Conservation (phyloP, 2,888 invertebrate species). For the Mechanitis mazaeus region DNA sequence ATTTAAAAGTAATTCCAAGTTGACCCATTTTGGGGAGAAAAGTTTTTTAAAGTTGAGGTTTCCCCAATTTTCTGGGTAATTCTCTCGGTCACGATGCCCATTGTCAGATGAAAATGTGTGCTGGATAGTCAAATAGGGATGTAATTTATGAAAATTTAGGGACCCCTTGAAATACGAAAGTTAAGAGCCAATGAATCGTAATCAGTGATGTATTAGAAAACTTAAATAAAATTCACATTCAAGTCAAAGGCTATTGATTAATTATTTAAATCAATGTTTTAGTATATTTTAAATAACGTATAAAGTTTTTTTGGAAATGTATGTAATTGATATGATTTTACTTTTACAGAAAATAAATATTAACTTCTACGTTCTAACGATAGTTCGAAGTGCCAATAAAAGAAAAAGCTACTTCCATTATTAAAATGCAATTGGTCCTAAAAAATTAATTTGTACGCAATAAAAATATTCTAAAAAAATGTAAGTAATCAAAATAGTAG, state of each 20-base stretch:
- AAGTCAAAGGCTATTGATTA: neutral
- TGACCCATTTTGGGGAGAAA: conserved; percentile 35
- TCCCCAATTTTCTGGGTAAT: conserved; percentile 50
- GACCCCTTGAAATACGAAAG: conserved; percentile 20
- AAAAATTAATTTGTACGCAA: neutral
- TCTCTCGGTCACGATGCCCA: conserved; percentile 40
- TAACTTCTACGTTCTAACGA: no score
- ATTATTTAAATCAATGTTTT: neutral
- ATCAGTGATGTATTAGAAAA: conserved; percentile 24
- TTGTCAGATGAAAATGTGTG: conserved; percentile 57
- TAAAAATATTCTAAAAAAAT: neutral
- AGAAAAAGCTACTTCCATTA: no score
- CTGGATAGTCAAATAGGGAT: conserved; percentile 42
- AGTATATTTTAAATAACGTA: neutral
- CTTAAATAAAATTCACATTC: conserved; percentile 21
- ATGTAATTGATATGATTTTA: no score
- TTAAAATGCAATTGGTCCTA: no score
- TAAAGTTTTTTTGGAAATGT: no score
- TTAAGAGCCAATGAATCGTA: conserved; percentile 19
- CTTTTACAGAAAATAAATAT: no score
- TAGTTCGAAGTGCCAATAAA: no score
- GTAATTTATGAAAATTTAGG: conserved; percentile 50
- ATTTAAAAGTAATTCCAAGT: conserved; percentile 37
- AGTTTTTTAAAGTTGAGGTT: conserved; percentile 53
- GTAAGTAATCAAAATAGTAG: conserved; percentile 14